Evolutionary conservation across 2,888 invertebrate species (phyloP).

Genomic region (Eugnorisma glareosa): DNA sequence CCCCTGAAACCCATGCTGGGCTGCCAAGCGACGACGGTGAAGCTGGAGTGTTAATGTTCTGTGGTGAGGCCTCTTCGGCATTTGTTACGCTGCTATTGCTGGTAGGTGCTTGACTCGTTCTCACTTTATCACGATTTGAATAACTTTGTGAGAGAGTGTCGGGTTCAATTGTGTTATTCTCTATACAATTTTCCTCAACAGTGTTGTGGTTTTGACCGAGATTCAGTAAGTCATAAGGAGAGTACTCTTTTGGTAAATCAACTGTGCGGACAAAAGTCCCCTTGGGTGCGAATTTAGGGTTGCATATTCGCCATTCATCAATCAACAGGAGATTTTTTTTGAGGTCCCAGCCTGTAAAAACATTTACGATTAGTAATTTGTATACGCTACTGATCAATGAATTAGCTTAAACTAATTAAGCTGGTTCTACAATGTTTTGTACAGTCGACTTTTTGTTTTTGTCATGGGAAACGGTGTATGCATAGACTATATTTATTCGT

Average conservation of each 20-base stretch:
- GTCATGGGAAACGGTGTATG: not conserved
- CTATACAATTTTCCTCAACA: not conserved
- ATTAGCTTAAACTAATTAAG: not conserved
- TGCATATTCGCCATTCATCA: conserved; percentile 90
- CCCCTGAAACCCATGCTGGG: not conserved
- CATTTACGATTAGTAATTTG: not conserved
- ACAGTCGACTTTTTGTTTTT: not conserved
- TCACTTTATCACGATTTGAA: not conserved
- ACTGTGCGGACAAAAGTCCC: not conserved
- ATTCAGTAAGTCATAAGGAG: not conserved
- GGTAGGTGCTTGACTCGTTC: not conserved
- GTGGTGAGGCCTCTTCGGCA: not conserved
- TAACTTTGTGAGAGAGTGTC: not conserved
- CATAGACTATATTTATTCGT: not conserved
- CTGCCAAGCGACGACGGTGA: not conserved
- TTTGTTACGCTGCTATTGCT: not conserved
- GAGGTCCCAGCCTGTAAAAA: conserved; percentile 90
- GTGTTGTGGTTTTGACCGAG: not conserved
- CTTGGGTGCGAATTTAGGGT: not conserved
- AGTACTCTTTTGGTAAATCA: not conserved
- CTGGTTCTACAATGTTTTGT: not conserved
- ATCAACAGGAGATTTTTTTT: conserved; percentile 90
- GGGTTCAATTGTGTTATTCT: not conserved
- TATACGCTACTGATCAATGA: not conserved
- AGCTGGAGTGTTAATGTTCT: not conserved